These are phyloP conservation scores for Eurypyga helias DNA, from an alignment of 2,113 vertebrate species.

Conservation along the genomic window DNA sequence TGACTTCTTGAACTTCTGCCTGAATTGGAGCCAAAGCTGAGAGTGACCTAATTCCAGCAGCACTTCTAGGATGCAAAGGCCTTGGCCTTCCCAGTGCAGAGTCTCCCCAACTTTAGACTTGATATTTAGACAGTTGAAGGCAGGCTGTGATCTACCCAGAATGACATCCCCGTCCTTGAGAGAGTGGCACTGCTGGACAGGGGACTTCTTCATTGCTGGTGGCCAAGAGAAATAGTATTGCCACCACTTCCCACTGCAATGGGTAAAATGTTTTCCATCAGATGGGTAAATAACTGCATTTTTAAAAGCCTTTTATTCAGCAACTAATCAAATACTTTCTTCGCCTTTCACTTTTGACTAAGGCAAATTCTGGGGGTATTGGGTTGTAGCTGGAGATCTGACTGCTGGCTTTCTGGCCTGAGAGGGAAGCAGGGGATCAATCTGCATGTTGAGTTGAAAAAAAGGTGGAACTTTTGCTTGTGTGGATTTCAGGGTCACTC, in stretches of 20 bases:
- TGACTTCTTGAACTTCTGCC: constrained; percentile 43
- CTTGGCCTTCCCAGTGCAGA: background rate
- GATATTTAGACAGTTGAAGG: background rate
- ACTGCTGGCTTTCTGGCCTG: background rate
- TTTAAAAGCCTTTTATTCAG: background rate
- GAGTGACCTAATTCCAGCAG: constrained; percentile 30
- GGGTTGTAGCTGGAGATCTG: background rate
- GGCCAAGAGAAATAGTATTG: background rate
- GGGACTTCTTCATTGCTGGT: background rate
- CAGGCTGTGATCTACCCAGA: background rate
- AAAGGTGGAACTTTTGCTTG: background rate
- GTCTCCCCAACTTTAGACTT: background rate
- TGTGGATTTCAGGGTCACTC: background rate
- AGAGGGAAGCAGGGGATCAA: background rate
- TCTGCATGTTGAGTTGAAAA: background rate
- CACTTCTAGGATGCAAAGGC: background rate
- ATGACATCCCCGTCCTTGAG: background rate
- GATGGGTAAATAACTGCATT: background rate
- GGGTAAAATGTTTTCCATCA: background rate
- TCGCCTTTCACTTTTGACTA: background rate
- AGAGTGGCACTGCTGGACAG: background rate
- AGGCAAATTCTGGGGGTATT: background rate
- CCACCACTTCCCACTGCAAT: background rate
- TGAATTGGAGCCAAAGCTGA: constrained; percentile 15
- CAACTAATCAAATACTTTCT: background rate